A percentile compares a stretch with the other conserved stretches of the same genome.
These are phyloP conservation scores for Semnornis frantzii DNA, from an alignment of 2,113 vertebrate genomes.

Conservation along the genomic window DNA sequence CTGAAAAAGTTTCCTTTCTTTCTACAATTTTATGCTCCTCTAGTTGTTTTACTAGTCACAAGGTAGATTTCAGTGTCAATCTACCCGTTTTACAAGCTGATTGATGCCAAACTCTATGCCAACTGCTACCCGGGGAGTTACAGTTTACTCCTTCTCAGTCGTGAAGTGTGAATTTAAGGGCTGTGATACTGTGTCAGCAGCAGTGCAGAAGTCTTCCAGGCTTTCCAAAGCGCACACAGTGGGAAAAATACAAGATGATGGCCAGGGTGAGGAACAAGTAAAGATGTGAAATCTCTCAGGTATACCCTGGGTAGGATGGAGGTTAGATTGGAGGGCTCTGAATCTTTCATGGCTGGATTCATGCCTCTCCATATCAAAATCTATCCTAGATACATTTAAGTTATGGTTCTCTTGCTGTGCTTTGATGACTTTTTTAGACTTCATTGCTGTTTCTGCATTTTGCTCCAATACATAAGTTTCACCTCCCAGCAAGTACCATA, in stretches of 20 bases:
- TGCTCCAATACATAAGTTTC: not conserved
- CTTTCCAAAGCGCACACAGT: not conserved
- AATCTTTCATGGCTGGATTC: not conserved
- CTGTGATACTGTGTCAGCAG: not conserved
- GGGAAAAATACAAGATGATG: not conserved
- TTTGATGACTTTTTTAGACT: not conserved
- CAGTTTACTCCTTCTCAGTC: not conserved
- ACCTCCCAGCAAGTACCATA: not conserved
- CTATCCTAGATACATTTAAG: not conserved
- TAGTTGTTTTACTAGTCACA: constrained; percentile 3
- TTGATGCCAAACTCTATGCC: constrained; percentile 14
- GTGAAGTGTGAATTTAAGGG: not conserved
- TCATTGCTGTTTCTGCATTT: not conserved
- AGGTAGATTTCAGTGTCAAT: constrained; percentile 24
- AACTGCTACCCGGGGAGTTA: not conserved
- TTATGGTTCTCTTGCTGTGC: not conserved
- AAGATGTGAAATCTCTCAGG: not conserved
- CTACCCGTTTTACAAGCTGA: constrained; percentile 35
- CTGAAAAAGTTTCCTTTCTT: not conserved
- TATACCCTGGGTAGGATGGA: not conserved
- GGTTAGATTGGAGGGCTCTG: not conserved
- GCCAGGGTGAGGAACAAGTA: not conserved
- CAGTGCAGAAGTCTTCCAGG: not conserved
- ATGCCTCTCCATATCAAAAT: not conserved
- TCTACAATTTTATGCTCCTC: not conserved